Conservation (phyloP, 2,113 vertebrate species). For the Pangasianodon gigas region DNA sequence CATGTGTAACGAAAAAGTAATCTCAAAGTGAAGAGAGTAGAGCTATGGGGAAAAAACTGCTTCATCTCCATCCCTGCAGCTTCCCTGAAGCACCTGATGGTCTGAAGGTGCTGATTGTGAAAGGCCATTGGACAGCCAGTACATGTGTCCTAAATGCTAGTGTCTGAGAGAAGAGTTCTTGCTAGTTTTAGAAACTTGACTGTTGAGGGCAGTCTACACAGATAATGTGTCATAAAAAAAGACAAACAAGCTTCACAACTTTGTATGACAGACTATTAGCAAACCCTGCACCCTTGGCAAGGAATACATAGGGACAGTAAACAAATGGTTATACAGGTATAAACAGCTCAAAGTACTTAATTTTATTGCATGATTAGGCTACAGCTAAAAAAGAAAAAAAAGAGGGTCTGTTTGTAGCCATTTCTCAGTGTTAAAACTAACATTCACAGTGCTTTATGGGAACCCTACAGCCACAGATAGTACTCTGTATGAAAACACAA, state of each 20-base stretch:
- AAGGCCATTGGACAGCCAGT: slow-evolving; percentile 19
- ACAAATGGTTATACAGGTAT: neutral
- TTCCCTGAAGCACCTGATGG: slow-evolving; percentile 34
- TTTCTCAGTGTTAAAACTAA: neutral
- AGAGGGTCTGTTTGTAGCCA: neutral
- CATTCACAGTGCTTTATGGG: neutral
- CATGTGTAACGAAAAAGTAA: slow-evolving; percentile 63
- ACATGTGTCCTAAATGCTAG: neutral
- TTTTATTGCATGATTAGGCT: neutral
- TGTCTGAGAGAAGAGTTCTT: neutral
- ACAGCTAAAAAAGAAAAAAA: neutral
- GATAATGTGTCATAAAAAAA: neutral
- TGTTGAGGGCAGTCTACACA: neutral
- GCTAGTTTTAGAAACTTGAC: neutral
- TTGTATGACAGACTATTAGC: neutral
- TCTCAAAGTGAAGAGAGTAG: slow-evolving; percentile 56
- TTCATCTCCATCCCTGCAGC: slow-evolving; percentile 48
- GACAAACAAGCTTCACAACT: neutral
- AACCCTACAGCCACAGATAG: neutral
- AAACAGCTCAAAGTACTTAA: neutral
- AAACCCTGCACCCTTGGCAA: neutral
- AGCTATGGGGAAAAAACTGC: slow-evolving; percentile 23
- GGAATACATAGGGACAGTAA: neutral
- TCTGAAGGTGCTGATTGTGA: slow-evolving; percentile 39
- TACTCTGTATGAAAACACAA: neutral